These are phyloP conservation scores for Istiophorus platypterus DNA, from an alignment of 2,113 vertebrate genomes.

Conservation along the genomic window DNA sequence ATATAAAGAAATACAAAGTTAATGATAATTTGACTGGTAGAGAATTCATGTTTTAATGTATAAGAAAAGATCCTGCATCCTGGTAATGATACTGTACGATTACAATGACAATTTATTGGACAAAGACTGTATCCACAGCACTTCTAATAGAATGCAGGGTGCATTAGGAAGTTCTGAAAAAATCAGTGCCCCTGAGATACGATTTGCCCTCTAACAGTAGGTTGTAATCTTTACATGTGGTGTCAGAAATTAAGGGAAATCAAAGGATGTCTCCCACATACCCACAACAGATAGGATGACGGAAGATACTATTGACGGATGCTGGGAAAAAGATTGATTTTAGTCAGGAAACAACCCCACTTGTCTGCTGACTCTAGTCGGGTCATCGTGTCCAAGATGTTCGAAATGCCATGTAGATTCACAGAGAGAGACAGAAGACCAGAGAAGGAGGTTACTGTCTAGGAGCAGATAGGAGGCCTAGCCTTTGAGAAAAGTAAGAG, in stretches of 20 bases:
- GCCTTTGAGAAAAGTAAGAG: not conserved
- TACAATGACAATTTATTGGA: not conserved
- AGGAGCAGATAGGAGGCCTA: not conserved
- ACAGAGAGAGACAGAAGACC: not conserved
- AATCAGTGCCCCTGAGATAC: not conserved
- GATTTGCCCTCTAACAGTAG: not conserved
- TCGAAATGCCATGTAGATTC: not conserved
- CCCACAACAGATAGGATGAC: not conserved
- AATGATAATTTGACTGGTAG: not conserved
- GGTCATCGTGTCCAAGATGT: not conserved
- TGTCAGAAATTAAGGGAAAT: not conserved
- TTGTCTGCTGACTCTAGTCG: slow-evolving; percentile 1
- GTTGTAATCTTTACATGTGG: not conserved
- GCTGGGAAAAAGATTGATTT: not conserved
- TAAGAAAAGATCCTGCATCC: too few relatives aligned
- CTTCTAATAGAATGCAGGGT: not conserved
- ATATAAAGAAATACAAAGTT: not conserved
- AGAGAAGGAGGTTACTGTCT: not conserved
- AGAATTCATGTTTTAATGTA: not conserved
- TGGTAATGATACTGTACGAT: not conserved
- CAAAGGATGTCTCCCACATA: not conserved
- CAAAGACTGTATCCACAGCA: not conserved
- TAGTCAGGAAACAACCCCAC: not conserved
- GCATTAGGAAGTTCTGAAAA: not conserved
- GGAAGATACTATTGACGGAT: not conserved